Percentiles rank a stretch among this genome's conserved stretches.
These are phyloP conservation scores for Temnothorax rugatulus DNA, from an alignment of 2,888 invertebrate genomes.

Conservation along the genomic window DNA sequence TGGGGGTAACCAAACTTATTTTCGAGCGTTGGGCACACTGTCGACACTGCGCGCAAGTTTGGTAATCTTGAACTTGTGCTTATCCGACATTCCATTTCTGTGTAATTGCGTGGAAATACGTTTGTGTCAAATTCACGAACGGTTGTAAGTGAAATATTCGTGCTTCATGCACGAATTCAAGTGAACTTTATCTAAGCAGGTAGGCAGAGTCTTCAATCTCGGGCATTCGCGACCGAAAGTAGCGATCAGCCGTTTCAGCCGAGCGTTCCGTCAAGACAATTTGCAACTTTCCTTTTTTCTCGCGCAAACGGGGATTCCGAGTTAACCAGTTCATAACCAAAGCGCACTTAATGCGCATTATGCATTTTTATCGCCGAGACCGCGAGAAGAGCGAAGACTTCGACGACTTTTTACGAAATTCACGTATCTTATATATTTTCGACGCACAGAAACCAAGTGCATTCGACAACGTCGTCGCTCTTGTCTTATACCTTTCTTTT, in stretches of 20 bases:
- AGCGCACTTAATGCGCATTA: neutral
- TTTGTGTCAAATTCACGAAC: neutral
- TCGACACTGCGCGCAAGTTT: neutral
- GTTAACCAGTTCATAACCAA: conserved; percentile 7
- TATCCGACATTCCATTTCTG: neutral
- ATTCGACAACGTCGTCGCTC: neutral
- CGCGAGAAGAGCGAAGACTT: neutral
- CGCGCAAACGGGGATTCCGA: neutral
- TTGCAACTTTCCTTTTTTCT: neutral
- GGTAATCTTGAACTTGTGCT: neutral
- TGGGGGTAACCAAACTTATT: too few relatives aligned
- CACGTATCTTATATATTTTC: neutral
- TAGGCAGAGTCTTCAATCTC: neutral
- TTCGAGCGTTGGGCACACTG: neutral
- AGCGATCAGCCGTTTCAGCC: neutral
- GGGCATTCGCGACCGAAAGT: neutral
- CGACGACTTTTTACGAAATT: neutral
- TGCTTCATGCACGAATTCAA: conserved; percentile 8
- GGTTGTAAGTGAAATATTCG: neutral
- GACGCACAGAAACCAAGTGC: neutral
- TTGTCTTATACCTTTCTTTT: neutral
- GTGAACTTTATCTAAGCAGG: neutral
- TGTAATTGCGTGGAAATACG: conserved; percentile 21
- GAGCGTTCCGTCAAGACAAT: neutral
- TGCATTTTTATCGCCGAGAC: neutral